These are phyloP conservation scores for Litoditis marina DNA, from an alignment of 2,888 invertebrate species.

Conservation along the genomic window DNA sequence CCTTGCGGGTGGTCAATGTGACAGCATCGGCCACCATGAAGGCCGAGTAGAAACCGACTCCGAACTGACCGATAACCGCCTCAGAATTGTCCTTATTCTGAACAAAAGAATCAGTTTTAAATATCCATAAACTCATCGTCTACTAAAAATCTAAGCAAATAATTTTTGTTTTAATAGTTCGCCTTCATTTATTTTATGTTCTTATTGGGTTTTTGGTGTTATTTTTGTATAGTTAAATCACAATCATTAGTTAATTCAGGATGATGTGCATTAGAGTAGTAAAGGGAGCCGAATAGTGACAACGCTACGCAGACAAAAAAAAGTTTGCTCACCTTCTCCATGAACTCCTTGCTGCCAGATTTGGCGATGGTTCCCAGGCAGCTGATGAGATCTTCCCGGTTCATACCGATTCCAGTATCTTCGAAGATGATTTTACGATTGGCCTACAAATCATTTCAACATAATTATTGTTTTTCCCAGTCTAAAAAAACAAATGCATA, in stretches of 20 bases:
- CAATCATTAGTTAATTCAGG: neutral
- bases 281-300: neutral
- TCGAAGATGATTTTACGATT: slow-evolving; percentile 62
- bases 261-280: neutral
- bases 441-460: slow-evolving; percentile 25
- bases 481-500: too few relatives aligned
- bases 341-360: slow-evolving; percentile 80
- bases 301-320: too few relatives aligned
- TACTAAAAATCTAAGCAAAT: too few relatives aligned
- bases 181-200: too few relatives aligned
- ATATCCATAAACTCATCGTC: too few relatives aligned
- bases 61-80: slow-evolving; percentile 92
- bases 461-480: too few relatives aligned
- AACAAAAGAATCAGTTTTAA: slow-evolving; percentile 2
- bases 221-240: too few relatives aligned
- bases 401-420: slow-evolving; percentile 94
- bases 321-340: slow-evolving; percentile 22
- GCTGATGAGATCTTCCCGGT: slow-evolving; percentile 81
- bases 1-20: slow-evolving; percentile 80
- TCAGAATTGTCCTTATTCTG: slow-evolving; percentile 65
- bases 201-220: neutral
- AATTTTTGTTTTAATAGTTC: neutral
- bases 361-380: slow-evolving; percentile 92
- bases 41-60: slow-evolving; percentile 94
- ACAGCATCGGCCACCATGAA: slow-evolving; percentile 96